Evolutionary conservation across 2,888 invertebrate species (phyloP).

Genomic region (Copidosoma aretas): DNA sequence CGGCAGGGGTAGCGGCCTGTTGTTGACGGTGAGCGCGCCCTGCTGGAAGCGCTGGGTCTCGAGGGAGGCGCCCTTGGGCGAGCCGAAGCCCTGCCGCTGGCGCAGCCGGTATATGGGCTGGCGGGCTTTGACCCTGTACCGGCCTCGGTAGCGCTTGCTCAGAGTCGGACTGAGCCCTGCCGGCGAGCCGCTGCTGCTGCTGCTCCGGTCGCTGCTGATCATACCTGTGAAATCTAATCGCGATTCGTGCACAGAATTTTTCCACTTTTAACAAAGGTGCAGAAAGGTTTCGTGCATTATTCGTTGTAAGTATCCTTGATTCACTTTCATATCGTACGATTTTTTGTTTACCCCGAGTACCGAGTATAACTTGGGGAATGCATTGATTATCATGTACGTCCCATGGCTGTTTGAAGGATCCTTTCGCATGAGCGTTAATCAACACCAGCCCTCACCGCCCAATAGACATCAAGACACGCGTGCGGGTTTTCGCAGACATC

Average conservation of each 20-base stretch:
- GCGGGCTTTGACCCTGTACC: slow-evolving; percentile 54
- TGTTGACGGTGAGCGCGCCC: slow-evolving; percentile 53
- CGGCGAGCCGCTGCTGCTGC: neutral
- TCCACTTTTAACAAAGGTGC: too few species aligned
- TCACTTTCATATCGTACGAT: too few species aligned
- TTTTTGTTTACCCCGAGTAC: too few species aligned
- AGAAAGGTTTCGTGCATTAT: neutral
- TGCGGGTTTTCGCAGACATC: too few species aligned
- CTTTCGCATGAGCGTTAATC: too few species aligned
- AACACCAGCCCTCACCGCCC: too few species aligned
- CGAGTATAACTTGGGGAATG: too few species aligned
- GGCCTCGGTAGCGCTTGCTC: slow-evolving; percentile 55
- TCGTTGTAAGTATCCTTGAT: neutral
- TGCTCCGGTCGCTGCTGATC: neutral
- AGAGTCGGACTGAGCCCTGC: slow-evolving; percentile 49
- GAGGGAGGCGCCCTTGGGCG: slow-evolving; percentile 47
- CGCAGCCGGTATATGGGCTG: slow-evolving; percentile 57
- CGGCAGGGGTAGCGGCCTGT: slow-evolving; percentile 54
- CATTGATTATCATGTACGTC: too few species aligned
- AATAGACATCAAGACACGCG: too few species aligned
- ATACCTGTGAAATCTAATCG: neutral
- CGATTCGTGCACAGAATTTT: neutral
- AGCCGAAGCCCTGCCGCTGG: slow-evolving; percentile 5
- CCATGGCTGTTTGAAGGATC: too few species aligned
- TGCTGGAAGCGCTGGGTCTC: slow-evolving; percentile 56